Percentiles rank a stretch among this genome's conserved stretches.
Conservation (phyloP, 53 echinoderm and acorn worm genomes). For the Mesocentrotus franciscanus region DNA sequence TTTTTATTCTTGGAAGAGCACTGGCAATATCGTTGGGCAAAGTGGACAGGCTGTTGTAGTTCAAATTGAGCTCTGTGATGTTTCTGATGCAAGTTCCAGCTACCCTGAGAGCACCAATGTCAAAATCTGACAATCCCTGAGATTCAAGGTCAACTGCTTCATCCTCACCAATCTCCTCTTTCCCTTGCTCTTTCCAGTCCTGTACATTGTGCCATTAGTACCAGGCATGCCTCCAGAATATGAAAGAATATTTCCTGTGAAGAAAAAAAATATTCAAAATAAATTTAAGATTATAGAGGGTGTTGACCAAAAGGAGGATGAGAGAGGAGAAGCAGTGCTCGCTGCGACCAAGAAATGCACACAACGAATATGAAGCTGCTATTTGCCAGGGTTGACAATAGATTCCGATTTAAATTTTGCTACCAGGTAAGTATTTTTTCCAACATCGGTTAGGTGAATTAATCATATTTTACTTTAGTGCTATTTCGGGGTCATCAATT, state of each 20-base stretch:
- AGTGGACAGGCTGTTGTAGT: slow-evolving; percentile 72
- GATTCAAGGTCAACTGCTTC: slow-evolving; percentile 47
- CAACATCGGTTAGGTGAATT: no score
- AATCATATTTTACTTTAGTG: no score
- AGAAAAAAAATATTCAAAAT: neutral
- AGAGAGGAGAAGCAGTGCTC: neutral
- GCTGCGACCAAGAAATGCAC: no score
- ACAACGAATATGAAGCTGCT: no score
- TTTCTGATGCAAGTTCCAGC: neutral
- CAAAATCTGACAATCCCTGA: slow-evolving; percentile 42
- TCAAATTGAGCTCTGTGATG: slow-evolving; percentile 76
- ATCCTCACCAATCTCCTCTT: neutral
- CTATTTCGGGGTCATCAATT: no score
- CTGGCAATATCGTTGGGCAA: slow-evolving; percentile 58
- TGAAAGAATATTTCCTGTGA: neutral
- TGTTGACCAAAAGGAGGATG: neutral
- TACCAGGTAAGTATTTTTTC: no score
- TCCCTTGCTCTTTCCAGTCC: neutral
- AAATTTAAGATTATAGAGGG: neutral
- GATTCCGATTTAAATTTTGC: no score
- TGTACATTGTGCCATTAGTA: neutral
- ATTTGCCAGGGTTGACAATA: no score
- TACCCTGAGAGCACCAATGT: slow-evolving; percentile 18
- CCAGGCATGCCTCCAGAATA: neutral
- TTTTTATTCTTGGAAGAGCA: slow-evolving; percentile 62